Evolutionary conservation across 2,113 vertebrate species (phyloP), one percentile per base, ranked within the genome.

Genomic region (Phaethornis superciliosus): DNA sequence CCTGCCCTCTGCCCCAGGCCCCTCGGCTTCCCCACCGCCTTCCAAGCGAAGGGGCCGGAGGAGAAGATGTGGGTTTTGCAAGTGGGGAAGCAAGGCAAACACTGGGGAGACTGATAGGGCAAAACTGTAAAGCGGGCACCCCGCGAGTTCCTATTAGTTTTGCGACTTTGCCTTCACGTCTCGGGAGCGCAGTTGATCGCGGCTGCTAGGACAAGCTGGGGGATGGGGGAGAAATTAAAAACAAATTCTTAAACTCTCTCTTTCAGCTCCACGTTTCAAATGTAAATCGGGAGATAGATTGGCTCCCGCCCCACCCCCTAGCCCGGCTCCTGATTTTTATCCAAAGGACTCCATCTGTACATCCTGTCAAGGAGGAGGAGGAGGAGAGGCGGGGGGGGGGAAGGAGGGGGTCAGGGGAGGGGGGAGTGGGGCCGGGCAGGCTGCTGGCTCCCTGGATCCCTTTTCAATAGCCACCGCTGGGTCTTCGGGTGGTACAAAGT

Each of bases 81-180:
- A 82, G 79, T 26, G 82, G 59, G 82, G 59, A 91, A 95, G 30
- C 47, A 56, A 89, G 93, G 60, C 87, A 58, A 40, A 28, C 51
- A 28, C 51, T 33, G 89, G 68, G 94, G 91, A 96, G 89, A 49
- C 8, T 40, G 87, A 75, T 96, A 96, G 91, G 95, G 91, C 95
- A 87, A 85, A 92, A 89, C 90, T 88, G 78, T 71, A 51, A 81
- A 77, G 77, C 67, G 22, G 40, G 75, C 62, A 88, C 88, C 62
- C 71, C 13, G 40, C 88, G 89, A 97, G 93, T 98, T 97, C 64
- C 32, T 64, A 78, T 92, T 88, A 97, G 95, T 97, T 98, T 96
- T 74, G 78, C 24, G 92, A 96, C 96, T 98, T 96, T 56, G 88
- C 42, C 88, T 95, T 86, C 56, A 17, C 55, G 74, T 91, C 93